These are phyloP conservation scores for Diarsia rubi DNA, from an alignment of 2,888 invertebrate genomes.

Conservation along the genomic window DNA sequence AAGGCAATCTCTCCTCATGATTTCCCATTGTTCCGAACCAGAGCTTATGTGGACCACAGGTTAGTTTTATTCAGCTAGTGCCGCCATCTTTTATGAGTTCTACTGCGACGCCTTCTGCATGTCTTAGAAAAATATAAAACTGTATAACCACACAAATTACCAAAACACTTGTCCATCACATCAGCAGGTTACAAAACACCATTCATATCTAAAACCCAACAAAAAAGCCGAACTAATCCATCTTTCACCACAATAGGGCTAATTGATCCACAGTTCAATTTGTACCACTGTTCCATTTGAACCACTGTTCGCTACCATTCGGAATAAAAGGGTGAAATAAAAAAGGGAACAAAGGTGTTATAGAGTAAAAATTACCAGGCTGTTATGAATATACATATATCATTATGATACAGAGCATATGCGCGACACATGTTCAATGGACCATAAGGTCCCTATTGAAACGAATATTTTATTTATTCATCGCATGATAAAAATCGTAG, in stretches of 20 bases:
- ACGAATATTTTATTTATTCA: slow-evolving; percentile 75
- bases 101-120: not conserved
- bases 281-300: slow-evolving; percentile 78
- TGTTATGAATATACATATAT: slow-evolving; percentile 82
- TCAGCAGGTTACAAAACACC: slow-evolving; percentile 55
- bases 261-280: slow-evolving; percentile 82
- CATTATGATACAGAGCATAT: slow-evolving; percentile 75
- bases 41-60: not conserved
- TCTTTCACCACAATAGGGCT: slow-evolving; percentile 75
- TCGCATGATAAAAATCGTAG: slow-evolving; percentile 76
- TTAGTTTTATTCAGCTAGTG: not conserved
- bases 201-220: slow-evolving; percentile 56
- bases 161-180: slow-evolving; percentile 54
- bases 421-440: slow-evolving; percentile 85
- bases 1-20: not conserved
- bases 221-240: slow-evolving; percentile 72
- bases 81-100: not conserved
- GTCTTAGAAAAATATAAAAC: not conserved
- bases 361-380: slow-evolving; percentile 81
- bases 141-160: slow-evolving; percentile 19
- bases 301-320: slow-evolving; percentile 81
- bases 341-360: slow-evolving; percentile 81
- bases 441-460: slow-evolving; percentile 83
- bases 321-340: slow-evolving; percentile 79
- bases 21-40: not conserved